Evolutionary conservation across 2,797 vertebrate genomes (phyloP).

Genomic region (Fistularia tabacaria): DNA sequence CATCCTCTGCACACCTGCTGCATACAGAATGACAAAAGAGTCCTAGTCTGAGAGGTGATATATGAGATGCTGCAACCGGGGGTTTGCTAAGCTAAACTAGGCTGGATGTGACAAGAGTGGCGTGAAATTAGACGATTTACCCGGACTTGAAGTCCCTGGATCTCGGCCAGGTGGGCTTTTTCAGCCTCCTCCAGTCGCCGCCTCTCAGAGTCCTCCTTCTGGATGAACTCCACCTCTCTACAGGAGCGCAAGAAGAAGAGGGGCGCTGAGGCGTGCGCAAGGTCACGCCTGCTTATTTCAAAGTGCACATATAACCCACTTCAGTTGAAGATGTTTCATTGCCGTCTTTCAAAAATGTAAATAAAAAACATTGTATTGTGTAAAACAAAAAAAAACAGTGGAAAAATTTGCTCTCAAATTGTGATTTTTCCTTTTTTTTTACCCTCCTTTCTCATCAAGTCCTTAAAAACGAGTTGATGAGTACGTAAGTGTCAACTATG

Average conservation of each 20-base stretch:
- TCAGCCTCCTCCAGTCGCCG: conserved; percentile 94
- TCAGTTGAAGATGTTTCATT: too few species aligned
- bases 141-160: conserved; percentile 90
- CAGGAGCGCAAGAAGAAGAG: conserved; percentile 21
- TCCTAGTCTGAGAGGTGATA: background rate
- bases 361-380: too few species aligned
- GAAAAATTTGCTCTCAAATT: too few species aligned
- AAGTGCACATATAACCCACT: too few species aligned
- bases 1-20: background rate
- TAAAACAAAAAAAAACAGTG: too few species aligned
- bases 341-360: too few species aligned
- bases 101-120: conserved; percentile 2
- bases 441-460: too few species aligned
- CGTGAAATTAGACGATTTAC: conserved; percentile 67
- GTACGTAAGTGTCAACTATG: background rate
- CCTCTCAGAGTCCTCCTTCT: conserved; percentile 91
- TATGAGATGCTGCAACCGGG: background rate
- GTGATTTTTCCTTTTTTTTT: too few species aligned
- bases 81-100: background rate
- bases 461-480: background rate
- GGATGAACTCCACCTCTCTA: conserved; percentile 96
- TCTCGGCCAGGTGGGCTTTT: conserved; percentile 88
- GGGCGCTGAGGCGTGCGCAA: background rate
- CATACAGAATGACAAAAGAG: background rate
- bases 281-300: too few species aligned